These are phyloP conservation scores for Chelonus formosanus DNA, from an alignment of 2,888 invertebrate species.

Conservation along the genomic window DNA sequence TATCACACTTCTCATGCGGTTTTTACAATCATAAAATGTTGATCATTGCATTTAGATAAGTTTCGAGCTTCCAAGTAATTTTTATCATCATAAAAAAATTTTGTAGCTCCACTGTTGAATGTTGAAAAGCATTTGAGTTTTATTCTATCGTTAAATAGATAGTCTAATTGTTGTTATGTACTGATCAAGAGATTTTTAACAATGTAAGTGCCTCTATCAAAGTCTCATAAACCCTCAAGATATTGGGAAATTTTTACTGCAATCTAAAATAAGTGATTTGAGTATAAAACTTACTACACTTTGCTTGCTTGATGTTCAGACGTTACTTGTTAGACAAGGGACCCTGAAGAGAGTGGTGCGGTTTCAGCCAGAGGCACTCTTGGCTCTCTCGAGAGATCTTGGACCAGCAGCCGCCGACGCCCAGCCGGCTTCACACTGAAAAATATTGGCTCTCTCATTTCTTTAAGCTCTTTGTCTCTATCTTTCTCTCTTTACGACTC, in stretches of 20 bases:
- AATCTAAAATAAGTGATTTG: slow-evolving; percentile 1
- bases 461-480: background rate
- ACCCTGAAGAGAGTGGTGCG: slow-evolving; percentile 25
- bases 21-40: no score
- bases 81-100: no score
- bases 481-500: slow-evolving; percentile 15
- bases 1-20: no score
- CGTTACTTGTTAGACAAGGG: background rate
- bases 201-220: no score
- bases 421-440: slow-evolving; percentile 59
- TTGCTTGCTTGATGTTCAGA: background rate
- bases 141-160: no score
- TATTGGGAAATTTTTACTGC: background rate
- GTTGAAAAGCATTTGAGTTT: no score
- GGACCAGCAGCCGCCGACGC: slow-evolving; percentile 55
- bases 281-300: background rate
- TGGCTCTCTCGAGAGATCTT: slow-evolving; percentile 30
- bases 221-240: no score
- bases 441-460: slow-evolving; percentile 24
- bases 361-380: slow-evolving; percentile 58
- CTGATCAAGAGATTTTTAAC: no score
- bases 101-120: no score
- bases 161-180: no score
- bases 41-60: no score
- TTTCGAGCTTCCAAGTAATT: no score